Evolutionary conservation across 2,113 vertebrate genomes (phyloP).

Genomic region (Eubucco bourcierii): DNA sequence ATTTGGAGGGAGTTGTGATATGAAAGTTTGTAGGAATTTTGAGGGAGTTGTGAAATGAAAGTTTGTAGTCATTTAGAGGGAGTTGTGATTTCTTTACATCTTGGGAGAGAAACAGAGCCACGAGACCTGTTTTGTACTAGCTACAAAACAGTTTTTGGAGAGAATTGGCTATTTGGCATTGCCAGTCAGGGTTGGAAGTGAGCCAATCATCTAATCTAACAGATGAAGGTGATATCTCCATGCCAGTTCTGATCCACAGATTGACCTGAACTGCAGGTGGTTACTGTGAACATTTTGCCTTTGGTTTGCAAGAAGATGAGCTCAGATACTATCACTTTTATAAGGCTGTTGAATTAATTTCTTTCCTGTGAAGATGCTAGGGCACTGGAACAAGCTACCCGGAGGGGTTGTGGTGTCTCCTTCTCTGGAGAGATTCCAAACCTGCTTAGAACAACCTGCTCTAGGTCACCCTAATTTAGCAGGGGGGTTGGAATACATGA

Average conservation of each 20-base stretch:
- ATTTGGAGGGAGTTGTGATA: not conserved
- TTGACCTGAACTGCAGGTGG: not conserved
- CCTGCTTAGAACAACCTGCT: too few species aligned
- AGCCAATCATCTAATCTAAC: not conserved
- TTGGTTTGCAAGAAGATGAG: not conserved
- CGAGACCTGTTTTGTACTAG: not conserved
- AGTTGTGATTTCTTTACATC: not conserved
- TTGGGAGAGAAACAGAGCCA: not conserved
- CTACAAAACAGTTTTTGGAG: not conserved
- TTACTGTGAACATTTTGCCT: not conserved
- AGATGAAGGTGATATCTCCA: not conserved
- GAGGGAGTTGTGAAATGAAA: not conserved
- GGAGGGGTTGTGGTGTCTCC: too few species aligned
- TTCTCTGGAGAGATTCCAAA: too few species aligned
- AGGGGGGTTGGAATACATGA: too few species aligned
- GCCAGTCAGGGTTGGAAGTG: not conserved
- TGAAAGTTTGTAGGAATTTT: not conserved
- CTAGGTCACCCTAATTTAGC: too few species aligned
- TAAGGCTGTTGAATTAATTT: not conserved
- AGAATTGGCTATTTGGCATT: not conserved
- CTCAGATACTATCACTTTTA: not conserved
- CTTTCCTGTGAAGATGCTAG: too few species aligned
- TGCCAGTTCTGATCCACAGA: not conserved
- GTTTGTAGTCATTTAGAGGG: not conserved
- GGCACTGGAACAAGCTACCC: too few species aligned